Percentiles rank a stretch among this genome's conserved stretches.
Conservation (phyloP, 2,888 invertebrate species). For the Cryptocephalus moraei region DNA sequence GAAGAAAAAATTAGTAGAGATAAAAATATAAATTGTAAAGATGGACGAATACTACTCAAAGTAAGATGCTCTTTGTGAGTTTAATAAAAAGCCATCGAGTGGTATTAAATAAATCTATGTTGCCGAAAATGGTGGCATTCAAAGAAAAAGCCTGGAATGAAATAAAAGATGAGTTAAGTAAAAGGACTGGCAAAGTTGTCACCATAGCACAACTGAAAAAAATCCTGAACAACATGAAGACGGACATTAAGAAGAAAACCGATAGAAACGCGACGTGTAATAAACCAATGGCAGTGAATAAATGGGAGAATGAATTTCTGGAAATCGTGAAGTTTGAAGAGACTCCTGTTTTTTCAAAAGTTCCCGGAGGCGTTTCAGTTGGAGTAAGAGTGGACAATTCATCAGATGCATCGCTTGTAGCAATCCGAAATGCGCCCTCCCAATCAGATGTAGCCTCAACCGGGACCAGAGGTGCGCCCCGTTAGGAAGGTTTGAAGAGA, state of each 20-base stretch:
- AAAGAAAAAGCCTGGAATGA: slow-evolving; percentile 4
- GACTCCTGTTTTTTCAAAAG: no score
- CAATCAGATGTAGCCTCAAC: no score
- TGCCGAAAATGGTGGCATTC: slow-evolving; percentile 1
- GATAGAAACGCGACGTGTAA: slow-evolving; percentile 1
- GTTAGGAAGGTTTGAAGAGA: not conserved
- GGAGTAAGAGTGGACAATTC: slow-evolving; percentile 1
- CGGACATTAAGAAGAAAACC: slow-evolving; percentile 2
- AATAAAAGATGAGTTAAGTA: slow-evolving; percentile 1
- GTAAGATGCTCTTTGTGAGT: no score
- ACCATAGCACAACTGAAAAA: no score
- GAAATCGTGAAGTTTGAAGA: slow-evolving; percentile 2
- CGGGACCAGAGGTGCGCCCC: not conserved
- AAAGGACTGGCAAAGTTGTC: no score
- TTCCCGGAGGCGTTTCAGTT: slow-evolving; percentile 1
- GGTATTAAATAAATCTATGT: slow-evolving; percentile 1
- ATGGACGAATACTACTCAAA: no score
- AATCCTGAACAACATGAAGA: slow-evolving; percentile 2
- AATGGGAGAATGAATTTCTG: slow-evolving; percentile 2
- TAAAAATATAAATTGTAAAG: no score
- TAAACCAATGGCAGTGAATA: not conserved
- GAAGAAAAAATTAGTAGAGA: no score
- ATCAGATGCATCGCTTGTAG: no score
- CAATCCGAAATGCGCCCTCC: no score
- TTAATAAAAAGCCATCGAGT: no score